Conservation (phyloP, 92 coral and sea anemone species). For the Paragorgia papillata region DNA sequence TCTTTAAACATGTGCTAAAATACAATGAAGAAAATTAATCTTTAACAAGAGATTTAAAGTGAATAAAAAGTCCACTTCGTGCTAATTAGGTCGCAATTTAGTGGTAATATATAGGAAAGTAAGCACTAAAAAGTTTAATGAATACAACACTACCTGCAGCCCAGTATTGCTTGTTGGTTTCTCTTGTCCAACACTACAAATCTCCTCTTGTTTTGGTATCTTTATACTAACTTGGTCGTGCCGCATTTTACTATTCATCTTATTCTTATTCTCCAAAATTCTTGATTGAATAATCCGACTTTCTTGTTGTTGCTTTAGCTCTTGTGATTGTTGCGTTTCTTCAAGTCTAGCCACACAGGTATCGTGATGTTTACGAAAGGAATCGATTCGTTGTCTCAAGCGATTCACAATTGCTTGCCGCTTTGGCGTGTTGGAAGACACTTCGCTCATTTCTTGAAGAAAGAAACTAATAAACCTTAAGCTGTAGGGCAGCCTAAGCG, state of each 20-base stretch:
- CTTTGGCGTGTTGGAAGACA: conserved; percentile 76
- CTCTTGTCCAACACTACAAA: not conserved
- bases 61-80: conserved; percentile 41
- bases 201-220: conserved; percentile 37
- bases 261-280: conserved; percentile 72
- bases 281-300: conserved; percentile 70
- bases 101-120: not conserved
- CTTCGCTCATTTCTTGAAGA: conserved; percentile 65
- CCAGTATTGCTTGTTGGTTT: conserved; percentile 37
- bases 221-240: conserved; percentile 39
- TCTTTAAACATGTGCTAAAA: conserved; percentile 41
- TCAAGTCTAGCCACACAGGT: conserved; percentile 80
- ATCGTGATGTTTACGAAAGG: conserved; percentile 78
- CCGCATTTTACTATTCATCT: conserved; percentile 53
- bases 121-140: not conserved
- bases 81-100: conserved; percentile 37
- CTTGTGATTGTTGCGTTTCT: conserved; percentile 71
- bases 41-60: conserved; percentile 40
- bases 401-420: conserved; percentile 89
- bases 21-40: conserved; percentile 45
- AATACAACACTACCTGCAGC: conserved; percentile 27
- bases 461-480: conserved; percentile 11
- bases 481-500: conserved; percentile 31
- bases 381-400: conserved; percentile 80
- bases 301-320: conserved; percentile 77